phyloP scores from a whole-genome alignment of 2,797 vertebrate species.

The Graptemys geographica region DNA sequence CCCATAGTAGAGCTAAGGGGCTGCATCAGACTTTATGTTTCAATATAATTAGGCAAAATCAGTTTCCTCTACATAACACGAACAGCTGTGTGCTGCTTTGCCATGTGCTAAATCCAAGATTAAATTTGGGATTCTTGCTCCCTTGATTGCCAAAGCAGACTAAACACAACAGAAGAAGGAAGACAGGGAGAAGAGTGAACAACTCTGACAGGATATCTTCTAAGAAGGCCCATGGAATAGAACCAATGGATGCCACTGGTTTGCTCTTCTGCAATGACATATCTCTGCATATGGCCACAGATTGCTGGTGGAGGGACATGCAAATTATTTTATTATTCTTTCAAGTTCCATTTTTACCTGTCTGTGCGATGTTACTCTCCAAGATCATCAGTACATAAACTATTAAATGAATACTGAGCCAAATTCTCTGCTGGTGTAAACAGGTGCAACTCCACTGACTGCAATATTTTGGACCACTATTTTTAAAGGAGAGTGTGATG shows the following conservation, averaged over 20 bases:
- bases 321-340: background rate
- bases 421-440: background rate
- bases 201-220: background rate
- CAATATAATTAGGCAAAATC: background rate
- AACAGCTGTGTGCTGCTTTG: background rate
- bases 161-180: background rate
- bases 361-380: background rate
- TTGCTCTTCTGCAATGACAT: accelerated
- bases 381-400: background rate
- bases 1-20: background rate
- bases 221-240: background rate
- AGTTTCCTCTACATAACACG: background rate
- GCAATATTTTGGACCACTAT: background rate
- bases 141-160: background rate
- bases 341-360: slow-evolving; percentile 33
- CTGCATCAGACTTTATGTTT: background rate
- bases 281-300: background rate
- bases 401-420: background rate
- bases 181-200: background rate
- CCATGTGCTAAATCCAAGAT: background rate
- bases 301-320: background rate
- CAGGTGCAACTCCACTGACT: background rate
- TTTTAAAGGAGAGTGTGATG: background rate
- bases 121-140: background rate
- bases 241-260: background rate